A percentile compares a stretch with the other conserved stretches of the same genome.
Conservation (phyloP, 1,140 invertebrate species). For the Phenacoccus solenopsis region DNA sequence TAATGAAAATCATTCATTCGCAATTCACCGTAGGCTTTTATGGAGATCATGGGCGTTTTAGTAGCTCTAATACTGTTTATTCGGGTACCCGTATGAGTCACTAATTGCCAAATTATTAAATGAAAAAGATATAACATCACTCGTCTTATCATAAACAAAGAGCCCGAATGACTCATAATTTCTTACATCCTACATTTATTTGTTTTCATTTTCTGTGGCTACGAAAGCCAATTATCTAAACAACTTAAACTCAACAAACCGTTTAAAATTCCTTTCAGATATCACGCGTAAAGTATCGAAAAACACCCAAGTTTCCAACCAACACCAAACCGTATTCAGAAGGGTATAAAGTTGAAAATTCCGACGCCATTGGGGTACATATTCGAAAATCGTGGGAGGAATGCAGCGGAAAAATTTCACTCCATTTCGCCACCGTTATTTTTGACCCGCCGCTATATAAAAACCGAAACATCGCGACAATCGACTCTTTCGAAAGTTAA, state of each 20-base stretch:
- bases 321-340: background rate
- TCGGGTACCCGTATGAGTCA: no score
- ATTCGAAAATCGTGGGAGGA: background rate
- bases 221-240: background rate
- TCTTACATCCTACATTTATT: no score
- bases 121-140: no score
- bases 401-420: background rate
- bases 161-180: no score
- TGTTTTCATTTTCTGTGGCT: no score
- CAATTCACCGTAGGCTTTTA: no score
- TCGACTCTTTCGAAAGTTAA: background rate
- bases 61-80: no score
- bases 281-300: background rate
- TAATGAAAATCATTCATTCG: no score
- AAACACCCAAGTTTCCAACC: background rate
- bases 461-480: background rate
- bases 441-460: background rate
- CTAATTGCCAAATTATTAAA: no score
- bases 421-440: background rate
- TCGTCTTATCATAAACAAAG: no score
- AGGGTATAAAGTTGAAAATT: background rate
- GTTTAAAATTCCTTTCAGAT: background rate
- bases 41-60: no score
- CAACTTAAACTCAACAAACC: background rate
- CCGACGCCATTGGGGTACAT: background rate